Evolutionary conservation across 2,113 vertebrate species (phyloP).

Genomic region (Xiphias gladius): DNA sequence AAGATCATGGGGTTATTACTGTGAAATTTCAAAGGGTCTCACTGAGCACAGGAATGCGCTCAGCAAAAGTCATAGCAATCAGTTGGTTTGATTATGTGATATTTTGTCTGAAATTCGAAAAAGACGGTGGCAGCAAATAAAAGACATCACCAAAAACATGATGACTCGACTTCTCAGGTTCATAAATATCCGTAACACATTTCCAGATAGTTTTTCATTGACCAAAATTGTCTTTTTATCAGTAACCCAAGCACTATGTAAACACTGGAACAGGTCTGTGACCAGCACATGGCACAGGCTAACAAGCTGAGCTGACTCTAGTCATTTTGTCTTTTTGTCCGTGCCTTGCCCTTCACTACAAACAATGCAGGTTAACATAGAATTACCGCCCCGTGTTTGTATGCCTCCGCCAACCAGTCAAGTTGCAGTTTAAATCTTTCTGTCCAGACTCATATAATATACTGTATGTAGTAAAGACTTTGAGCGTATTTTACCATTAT

Average conservation of each 20-base stretch:
- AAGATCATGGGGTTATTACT: not conserved
- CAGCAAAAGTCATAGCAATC: not conserved
- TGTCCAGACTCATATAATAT: too few relatives aligned
- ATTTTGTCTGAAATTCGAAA: not conserved
- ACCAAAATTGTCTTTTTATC: not conserved
- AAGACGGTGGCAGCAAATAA: not conserved
- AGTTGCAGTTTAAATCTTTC: too few relatives aligned
- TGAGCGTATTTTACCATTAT: too few relatives aligned
- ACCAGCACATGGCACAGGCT: not conserved
- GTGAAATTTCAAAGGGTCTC: not conserved
- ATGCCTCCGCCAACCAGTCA: too few relatives aligned
- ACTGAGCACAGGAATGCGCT: too few relatives aligned
- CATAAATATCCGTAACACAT: not conserved
- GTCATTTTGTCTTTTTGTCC: conserved; percentile 1
- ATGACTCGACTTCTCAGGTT: not conserved
- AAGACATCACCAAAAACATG: not conserved
- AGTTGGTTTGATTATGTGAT: not conserved
- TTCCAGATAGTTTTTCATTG: not conserved
- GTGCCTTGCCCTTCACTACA: conserved; percentile 10
- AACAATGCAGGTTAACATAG: too few relatives aligned
- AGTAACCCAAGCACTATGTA: not conserved
- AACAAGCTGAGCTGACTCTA: not conserved
- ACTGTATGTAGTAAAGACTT: too few relatives aligned
- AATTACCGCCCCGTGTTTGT: too few relatives aligned
- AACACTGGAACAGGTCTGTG: not conserved